phyloP scores from a whole-genome alignment of 2,113 vertebrate species.

The Microcebus murinus region DNA sequence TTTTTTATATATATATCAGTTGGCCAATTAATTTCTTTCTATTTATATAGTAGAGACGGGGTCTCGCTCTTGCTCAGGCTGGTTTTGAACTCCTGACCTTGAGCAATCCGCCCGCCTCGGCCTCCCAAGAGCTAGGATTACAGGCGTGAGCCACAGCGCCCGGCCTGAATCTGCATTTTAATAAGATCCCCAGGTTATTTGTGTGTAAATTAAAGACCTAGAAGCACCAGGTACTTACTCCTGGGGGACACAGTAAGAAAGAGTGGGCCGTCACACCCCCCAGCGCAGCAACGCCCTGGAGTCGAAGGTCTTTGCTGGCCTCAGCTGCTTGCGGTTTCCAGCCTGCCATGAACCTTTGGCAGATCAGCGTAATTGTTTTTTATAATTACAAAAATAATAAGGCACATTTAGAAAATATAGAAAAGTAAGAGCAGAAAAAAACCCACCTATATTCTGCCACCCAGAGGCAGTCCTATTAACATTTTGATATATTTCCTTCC shows the following conservation, averaged over 20 bases:
- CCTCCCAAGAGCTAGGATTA: no score
- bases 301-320: neutral
- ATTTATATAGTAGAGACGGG: no score
- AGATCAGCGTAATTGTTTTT: neutral
- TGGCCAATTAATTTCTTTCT: no score
- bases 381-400: slow-evolving; percentile 56
- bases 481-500: slow-evolving; percentile 66
- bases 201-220: neutral
- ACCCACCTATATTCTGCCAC: slow-evolving; percentile 55
- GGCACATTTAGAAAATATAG: slow-evolving; percentile 56
- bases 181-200: neutral
- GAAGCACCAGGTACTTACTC: neutral
- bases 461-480: slow-evolving; percentile 67
- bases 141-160: no score
- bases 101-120: no score
- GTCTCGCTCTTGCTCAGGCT: no score
- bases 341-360: neutral
- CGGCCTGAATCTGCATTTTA: neutral
- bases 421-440: slow-evolving; percentile 34
- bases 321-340: neutral
- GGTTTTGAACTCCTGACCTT: no score
- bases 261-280: fast-evolving
- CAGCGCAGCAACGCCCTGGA: neutral
- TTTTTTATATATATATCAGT: no score
- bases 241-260: neutral